A percentile compares a stretch with the other conserved stretches of the same genome.
Conservation (phyloP, 2,888 invertebrate genomes). For the Hydrotaea diabolus region DNA sequence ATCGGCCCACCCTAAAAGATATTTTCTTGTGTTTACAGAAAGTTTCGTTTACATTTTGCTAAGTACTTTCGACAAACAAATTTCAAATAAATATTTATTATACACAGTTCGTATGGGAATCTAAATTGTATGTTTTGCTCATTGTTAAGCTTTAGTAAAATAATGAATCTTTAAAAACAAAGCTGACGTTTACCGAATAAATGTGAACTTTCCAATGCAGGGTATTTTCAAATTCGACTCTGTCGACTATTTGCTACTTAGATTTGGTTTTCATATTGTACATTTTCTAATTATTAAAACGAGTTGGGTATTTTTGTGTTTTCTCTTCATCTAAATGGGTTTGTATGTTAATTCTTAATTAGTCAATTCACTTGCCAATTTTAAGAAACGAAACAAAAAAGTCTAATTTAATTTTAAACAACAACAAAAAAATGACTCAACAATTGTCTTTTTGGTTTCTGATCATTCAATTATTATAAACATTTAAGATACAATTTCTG, state of each 20-base stretch:
- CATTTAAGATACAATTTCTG: constrained; percentile 9
- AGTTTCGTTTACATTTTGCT: no score
- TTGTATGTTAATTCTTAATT: constrained; percentile 36
- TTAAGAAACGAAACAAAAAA: constrained; percentile 21
- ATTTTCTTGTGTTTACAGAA: no score
- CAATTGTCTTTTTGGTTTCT: constrained; percentile 10
- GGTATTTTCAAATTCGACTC: no score
- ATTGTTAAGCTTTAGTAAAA: no score
- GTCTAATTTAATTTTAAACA: neutral
- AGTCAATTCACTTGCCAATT: constrained; percentile 57
- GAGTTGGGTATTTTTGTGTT: neutral
- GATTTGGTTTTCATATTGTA: constrained; percentile 14
- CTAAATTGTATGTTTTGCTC: no score
- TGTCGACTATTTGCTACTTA: neutral
- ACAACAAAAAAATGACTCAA: constrained; percentile 10
- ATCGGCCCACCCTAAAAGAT: no score
- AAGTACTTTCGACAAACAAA: no score
- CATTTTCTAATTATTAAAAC: constrained; percentile 12
- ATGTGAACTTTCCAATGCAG: no score
- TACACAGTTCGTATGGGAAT: no score
- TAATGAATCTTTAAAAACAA: no score
- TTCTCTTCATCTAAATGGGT: constrained; percentile 32
- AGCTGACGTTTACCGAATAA: no score
- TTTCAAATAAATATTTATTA: no score
- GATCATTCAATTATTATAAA: constrained; percentile 29